Base-by-base conservation (phyloP, 2,797 vertebrate genomes). In the Hylomyscus alleni region DNA sequence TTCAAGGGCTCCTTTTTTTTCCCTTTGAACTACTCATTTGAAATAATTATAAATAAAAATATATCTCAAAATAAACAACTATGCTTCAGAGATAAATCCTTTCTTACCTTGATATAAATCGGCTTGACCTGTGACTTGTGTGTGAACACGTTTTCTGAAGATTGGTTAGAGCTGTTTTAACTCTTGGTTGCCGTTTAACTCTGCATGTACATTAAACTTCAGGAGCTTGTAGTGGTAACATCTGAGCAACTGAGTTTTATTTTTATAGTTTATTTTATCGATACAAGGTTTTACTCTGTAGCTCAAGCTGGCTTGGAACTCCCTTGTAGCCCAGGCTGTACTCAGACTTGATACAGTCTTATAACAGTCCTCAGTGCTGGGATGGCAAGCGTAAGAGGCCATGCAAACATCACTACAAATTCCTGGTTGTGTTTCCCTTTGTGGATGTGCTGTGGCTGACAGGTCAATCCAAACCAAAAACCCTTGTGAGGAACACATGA, bases 41-140 rank as follows among this genome's bases (percentile, higher is more conserved):
- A 77, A 90, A n/a, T 94, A 83, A 76, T 44, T 80, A 65, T 80
- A 85, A 89, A 65, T 91, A 75, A 96, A 58, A 90, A 77, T 37
- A 34, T 90, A 92, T 96, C 82, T 93, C 78, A 90, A 84, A 87
- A 77, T 82, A 62, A 90, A 83, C 26, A n/a, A 4, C 58, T 50
- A 62, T 26, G 58, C n/a, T 88, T 90, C 50, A 52, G 52, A 50
- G 56, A n/a, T 40, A 76, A 56, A 62, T 75, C 72, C 47, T 60
- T 54, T 44, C 47, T 81, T 67, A 84, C 78, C 67, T 82, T 84
- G 65, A 58, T 90, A 58, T 56, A 93, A 91, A 92, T 3, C 77
- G 92, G 73, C 65, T 47, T 90, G 75, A 82, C 2, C 75, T 67
- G 26, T 86, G 14, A 78, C 73, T 82, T 86, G 1, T 86, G 58